A percentile compares a stretch with the other conserved stretches of the same genome.
Evolutionary conservation across 1,140 invertebrate genomes (phyloP).

Genomic region (Parapsyche elsis): DNA sequence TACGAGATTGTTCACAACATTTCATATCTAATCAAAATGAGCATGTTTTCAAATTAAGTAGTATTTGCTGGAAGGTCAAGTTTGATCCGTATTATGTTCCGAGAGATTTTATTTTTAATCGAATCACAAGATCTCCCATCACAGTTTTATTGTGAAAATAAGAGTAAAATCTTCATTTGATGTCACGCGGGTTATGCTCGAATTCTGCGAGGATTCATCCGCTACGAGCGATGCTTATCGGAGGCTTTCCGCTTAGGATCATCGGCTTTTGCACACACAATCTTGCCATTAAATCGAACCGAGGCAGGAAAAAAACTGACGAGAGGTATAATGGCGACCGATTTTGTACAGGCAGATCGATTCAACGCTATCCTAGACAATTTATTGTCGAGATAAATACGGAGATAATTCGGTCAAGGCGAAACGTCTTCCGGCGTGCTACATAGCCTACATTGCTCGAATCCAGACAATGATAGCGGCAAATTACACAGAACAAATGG

Average conservation of each 20-base stretch:
- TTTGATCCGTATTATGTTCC: too few relatives aligned
- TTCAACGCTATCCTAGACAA: slow-evolving; percentile 12
- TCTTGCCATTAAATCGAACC: not conserved
- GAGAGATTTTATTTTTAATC: too few relatives aligned
- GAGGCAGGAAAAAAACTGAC: not conserved
- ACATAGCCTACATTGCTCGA: slow-evolving; percentile 26
- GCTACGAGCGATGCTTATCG: not conserved
- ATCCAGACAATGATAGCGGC: slow-evolving; percentile 33
- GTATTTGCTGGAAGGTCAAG: too few relatives aligned
- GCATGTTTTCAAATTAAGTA: too few relatives aligned
- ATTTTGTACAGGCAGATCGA: not conserved
- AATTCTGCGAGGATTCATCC: not conserved
- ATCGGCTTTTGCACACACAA: not conserved
- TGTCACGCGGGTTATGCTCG: not conserved
- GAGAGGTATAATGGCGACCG: not conserved
- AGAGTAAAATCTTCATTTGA: too few relatives aligned
- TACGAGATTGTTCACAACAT: too few relatives aligned
- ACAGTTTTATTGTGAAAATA: too few relatives aligned
- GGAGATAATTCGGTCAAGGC: slow-evolving; percentile 44
- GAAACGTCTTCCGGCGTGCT: not conserved
- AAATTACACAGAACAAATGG: slow-evolving; percentile 38
- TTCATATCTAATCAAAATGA: too few relatives aligned
- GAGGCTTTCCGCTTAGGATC: not conserved
- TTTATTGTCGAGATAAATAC: slow-evolving; percentile 38
- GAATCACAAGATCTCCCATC: too few relatives aligned